These are phyloP conservation scores for Sisyra terminalis DNA, from an alignment of 2,888 invertebrate species.

Conservation along the genomic window DNA sequence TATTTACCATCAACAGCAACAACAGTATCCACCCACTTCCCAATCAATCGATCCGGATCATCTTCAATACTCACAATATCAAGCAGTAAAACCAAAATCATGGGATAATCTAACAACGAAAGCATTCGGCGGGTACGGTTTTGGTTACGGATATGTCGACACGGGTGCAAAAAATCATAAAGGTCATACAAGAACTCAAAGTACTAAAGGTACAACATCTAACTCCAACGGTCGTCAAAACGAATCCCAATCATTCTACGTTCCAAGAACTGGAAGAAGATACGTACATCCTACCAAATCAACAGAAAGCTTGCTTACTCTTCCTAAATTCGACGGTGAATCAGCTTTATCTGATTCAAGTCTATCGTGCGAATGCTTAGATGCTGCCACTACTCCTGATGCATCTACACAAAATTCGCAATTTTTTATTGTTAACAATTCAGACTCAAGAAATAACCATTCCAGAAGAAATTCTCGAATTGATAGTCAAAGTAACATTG, in stretches of 20 bases:
- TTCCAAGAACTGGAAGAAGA: slow-evolving; percentile 14
- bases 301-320: slow-evolving; percentile 59
- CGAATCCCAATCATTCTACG: slow-evolving; percentile 20
- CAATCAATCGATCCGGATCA: slow-evolving; percentile 18
- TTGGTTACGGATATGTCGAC: slow-evolving; percentile 71
- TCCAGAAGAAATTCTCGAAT: slow-evolving; percentile 29
- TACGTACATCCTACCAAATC: slow-evolving; percentile 57
- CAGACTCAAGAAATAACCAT: slow-evolving; percentile 27
- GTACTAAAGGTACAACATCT: slow-evolving; percentile 15
- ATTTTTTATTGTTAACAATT: slow-evolving; percentile 25
- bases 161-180: slow-evolving; percentile 30
- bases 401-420: slow-evolving; percentile 18
- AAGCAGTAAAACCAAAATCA: slow-evolving; percentile 59
- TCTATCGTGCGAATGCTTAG: slow-evolving; percentile 55
- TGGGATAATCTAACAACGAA: slow-evolving; percentile 83
- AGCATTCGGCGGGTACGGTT: slow-evolving; percentile 72
- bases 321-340: slow-evolving; percentile 42
- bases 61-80: slow-evolving; percentile 24
- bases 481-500: slow-evolving; percentile 33
- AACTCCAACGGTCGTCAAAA: slow-evolving; percentile 23
- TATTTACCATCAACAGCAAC: slow-evolving; percentile 26
- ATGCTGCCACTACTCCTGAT: slow-evolving; percentile 15
- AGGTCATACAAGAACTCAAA: slow-evolving; percentile 9
- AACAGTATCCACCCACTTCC: slow-evolving; percentile 25
- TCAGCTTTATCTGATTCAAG: slow-evolving; percentile 47